Percentiles rank a stretch among this genome's conserved stretches.
These are phyloP conservation scores for Sebastes diploproa DNA, from an alignment of 2,797 vertebrate species.

Conservation along the genomic window DNA sequence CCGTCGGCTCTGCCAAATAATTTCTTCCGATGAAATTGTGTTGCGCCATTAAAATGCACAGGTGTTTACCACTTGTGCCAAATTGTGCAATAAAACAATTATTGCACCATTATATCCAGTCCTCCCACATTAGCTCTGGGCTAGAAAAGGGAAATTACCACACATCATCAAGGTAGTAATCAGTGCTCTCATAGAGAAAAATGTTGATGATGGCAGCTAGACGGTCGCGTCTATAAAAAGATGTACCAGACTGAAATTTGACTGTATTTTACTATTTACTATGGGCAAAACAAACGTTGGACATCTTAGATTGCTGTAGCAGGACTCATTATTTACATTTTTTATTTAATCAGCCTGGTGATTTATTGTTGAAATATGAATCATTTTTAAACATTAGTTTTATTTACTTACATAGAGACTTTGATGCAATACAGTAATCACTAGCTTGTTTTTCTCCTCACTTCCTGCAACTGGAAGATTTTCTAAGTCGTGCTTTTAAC, in stretches of 20 bases:
- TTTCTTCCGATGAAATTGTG: neutral
- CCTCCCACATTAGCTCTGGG: neutral
- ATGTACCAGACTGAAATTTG: neutral
- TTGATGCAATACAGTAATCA: neutral
- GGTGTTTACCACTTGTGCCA: neutral
- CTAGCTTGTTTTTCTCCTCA: neutral
- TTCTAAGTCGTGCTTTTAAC: neutral
- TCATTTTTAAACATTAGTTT: neutral
- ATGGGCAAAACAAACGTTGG: neutral
- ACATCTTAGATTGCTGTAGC: neutral
- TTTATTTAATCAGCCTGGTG: neutral
- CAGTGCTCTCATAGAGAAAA: neutral
- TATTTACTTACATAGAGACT: neutral
- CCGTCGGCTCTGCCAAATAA: neutral
- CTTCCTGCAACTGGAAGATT: neutral
- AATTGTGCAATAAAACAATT: constrained; percentile 17
- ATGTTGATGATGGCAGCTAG: neutral
- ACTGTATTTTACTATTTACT: no score
- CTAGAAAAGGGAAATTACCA: neutral
- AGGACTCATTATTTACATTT: neutral
- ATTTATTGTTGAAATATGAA: neutral
- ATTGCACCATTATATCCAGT: neutral
- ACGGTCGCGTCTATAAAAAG: neutral
- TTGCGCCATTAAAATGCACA: neutral
- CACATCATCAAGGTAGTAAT: neutral